Evolutionary conservation across 1,140 invertebrate species (phyloP).

Genomic region (Drosophila ohnishii): DNA sequence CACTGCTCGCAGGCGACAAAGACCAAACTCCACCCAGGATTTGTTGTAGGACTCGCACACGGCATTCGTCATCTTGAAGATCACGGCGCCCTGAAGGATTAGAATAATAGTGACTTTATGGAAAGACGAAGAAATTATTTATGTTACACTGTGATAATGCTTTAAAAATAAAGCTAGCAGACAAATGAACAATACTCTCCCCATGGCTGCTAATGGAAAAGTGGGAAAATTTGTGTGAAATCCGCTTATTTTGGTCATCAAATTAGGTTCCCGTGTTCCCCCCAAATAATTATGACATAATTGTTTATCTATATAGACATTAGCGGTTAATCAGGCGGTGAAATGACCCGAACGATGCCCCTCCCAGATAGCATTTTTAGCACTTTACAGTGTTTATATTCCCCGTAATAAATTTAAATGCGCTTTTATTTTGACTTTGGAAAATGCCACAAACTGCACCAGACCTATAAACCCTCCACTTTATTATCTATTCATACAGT

Average conservation of each 20-base stretch:
- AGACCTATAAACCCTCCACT: constrained; percentile 1
- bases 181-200: constrained; percentile 3
- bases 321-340: constrained; percentile 37
- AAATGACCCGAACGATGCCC: constrained; percentile 5
- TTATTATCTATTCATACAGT: constrained; percentile 9
- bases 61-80: constrained; percentile 58
- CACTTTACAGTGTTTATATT: background rate
- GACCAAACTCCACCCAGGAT: constrained; percentile 44
- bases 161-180: constrained; percentile 15
- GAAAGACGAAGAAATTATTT: background rate
- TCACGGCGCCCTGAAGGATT: constrained; percentile 23
- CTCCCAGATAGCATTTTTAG: background rate
- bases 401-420: background rate
- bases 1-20: constrained; percentile 51
- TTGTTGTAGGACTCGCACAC: constrained; percentile 57
- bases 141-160: constrained; percentile 5
- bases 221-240: background rate
- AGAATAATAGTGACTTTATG: background rate
- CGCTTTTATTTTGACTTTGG: constrained; percentile 2
- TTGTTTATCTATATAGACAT: constrained; percentile 4
- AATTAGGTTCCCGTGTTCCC: constrained; percentile 18
- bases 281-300: constrained; percentile 8
- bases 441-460: constrained; percentile 4
- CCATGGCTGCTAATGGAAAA: constrained; percentile 13
- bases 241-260: background rate